A percentile compares a stretch with the other conserved stretches of the same genome.
Evolutionary conservation across 2,113 vertebrate genomes (phyloP).

Genomic region (Piaya cayana): DNA sequence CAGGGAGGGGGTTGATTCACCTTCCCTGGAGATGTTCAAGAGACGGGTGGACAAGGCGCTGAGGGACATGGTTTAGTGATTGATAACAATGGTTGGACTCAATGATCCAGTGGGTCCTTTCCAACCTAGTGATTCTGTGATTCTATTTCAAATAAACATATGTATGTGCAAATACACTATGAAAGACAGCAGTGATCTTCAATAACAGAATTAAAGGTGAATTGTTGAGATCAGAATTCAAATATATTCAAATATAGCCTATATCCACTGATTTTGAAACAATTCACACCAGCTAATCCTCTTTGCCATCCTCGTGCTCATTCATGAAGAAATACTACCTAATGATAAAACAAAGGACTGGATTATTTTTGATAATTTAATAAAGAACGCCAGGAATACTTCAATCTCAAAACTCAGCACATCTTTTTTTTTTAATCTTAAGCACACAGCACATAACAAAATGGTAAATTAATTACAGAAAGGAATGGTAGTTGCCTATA

Average conservation of each 20-base stretch:
- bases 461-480: conserved; percentile 9
- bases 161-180: not conserved
- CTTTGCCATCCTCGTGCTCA: not conserved
- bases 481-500: conserved; percentile 2
- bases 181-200: not conserved
- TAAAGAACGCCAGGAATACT: not conserved
- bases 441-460: not conserved
- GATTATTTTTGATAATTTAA: not conserved
- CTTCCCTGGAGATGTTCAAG: too few species aligned
- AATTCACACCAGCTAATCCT: not conserved
- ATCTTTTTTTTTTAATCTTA: not conserved
- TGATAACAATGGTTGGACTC: too few species aligned
- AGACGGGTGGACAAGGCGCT: too few species aligned
- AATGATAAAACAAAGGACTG: not conserved
- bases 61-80: too few species aligned
- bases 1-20: too few species aligned
- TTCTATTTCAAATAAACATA: not conserved
- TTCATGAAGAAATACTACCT: not conserved
- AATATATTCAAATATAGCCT: not conserved
- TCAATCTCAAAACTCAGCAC: not conserved
- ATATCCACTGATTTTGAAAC: not conserved
- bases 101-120: too few species aligned
- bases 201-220: not conserved
- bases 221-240: not conserved
- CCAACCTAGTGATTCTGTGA: too few species aligned